Percentiles rank a stretch among this genome's conserved stretches.
Conservation (phyloP, 2,797 vertebrate genomes). For the Hippoglossus hippoglossus region DNA sequence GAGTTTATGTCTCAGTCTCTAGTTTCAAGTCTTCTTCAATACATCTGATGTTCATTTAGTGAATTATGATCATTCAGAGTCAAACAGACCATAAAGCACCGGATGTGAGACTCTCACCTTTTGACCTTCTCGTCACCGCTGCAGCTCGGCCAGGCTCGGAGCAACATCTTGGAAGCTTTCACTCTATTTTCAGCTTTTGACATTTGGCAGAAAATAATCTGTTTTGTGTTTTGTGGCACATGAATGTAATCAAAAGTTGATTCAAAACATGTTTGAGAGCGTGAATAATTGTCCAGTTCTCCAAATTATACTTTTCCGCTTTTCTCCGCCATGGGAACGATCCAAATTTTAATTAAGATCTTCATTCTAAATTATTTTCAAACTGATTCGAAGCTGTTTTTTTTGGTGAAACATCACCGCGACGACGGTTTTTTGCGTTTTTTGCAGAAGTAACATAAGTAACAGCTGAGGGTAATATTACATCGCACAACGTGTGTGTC, state of each 20-base stretch:
- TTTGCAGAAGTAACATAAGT: too few relatives aligned
- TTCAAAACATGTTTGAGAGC: conserved; percentile 10
- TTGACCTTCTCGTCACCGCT: not conserved
- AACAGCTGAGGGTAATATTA: too few relatives aligned
- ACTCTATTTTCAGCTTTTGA: not conserved
- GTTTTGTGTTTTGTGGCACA: not conserved
- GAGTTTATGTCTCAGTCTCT: too few relatives aligned
- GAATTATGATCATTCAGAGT: too few relatives aligned
- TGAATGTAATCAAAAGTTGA: conserved; percentile 11
- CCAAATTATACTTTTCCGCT: not conserved
- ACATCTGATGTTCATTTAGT: too few relatives aligned
- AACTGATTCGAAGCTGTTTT: not conserved
- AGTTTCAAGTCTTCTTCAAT: too few relatives aligned
- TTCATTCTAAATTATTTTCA: conserved; percentile 8
- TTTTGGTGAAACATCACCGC: not conserved
- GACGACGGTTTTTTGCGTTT: conserved; percentile 2
- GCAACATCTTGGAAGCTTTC: not conserved
- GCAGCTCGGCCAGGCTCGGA: not conserved
- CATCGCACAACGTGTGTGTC: not conserved
- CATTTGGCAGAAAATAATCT: not conserved
- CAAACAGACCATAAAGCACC: too few relatives aligned
- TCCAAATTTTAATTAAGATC: not conserved
- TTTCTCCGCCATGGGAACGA: not conserved
- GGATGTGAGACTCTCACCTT: not conserved
- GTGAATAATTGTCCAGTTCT: conserved; percentile 4